Conservation (phyloP, 2,888 invertebrate species). For the Lycia hirtaria region DNA sequence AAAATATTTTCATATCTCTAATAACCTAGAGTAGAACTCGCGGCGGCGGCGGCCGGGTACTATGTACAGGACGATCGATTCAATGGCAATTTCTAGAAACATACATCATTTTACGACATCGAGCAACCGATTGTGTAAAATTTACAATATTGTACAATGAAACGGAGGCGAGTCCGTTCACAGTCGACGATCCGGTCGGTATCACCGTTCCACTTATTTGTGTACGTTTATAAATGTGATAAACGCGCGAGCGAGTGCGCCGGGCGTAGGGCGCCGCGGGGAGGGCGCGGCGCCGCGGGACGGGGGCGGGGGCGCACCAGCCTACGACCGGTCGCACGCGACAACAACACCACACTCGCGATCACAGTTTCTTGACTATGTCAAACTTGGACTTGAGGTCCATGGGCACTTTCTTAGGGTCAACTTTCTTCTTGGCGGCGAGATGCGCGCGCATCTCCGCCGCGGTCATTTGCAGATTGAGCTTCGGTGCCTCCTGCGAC, state of each 20-base stretch:
- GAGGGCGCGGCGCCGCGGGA: conserved; percentile 3
- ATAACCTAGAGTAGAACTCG: conserved; percentile 45
- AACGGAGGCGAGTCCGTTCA: conserved; percentile 23
- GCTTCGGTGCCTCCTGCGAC: conserved; percentile 64
- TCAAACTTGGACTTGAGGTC: conserved; percentile 97
- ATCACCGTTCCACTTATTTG: conserved; percentile 49
- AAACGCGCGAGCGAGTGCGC: conserved; percentile 30
- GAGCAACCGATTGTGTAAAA: conserved; percentile 47
- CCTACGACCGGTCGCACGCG: conserved; percentile 8
- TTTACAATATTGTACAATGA: conserved; percentile 51
- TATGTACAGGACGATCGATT: conserved; percentile 60
- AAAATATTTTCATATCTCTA: conserved; percentile 53
- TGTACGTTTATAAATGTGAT: conserved; percentile 46
- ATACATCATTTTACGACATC: conserved; percentile 49
- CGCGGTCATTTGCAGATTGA: conserved; percentile 96
- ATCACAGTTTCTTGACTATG: conserved; percentile 95
- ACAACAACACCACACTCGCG: conserved; percentile 35
- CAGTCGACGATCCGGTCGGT: conserved; percentile 35
- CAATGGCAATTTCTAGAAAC: conserved; percentile 68
- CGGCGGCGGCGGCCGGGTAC: conserved; percentile 53
- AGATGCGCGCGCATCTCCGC: conserved; percentile 95
- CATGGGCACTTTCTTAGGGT: conserved; percentile 95
- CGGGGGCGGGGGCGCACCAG: conserved; percentile 38
- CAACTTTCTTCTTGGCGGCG: conserved; percentile 94
- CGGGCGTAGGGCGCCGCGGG: conserved; percentile 21